Conservation (phyloP, 2,797 vertebrate genomes). For the Lepus oiostolus region DNA sequence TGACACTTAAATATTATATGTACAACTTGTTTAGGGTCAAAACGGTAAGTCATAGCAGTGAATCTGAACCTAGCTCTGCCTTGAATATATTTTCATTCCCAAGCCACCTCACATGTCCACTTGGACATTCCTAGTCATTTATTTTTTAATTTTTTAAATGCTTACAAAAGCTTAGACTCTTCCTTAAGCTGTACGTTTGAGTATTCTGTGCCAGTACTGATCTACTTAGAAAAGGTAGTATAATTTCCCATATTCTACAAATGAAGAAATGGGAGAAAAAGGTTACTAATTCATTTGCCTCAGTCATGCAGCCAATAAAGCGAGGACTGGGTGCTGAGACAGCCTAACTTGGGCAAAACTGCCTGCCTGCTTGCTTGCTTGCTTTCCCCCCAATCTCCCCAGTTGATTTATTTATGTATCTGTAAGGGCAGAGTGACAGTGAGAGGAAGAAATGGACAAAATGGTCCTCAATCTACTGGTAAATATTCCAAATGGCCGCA, state of each 20-base stretch:
- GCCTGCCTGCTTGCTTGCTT: background rate
- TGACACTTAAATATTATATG: background rate
- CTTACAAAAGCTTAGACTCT: background rate
- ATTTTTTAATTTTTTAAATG: background rate
- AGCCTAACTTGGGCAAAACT: background rate
- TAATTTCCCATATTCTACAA: background rate
- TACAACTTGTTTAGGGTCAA: background rate
- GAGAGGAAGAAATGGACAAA: too few relatives aligned
- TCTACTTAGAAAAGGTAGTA: background rate
- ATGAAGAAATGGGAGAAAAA: background rate
- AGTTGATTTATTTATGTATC: too few relatives aligned
- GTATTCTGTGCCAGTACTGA: background rate
- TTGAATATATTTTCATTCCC: slow-evolving; percentile 16
- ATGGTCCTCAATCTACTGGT: too few relatives aligned
- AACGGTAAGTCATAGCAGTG: background rate
- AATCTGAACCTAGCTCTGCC: background rate
- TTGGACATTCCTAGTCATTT: background rate
- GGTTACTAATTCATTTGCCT: background rate
- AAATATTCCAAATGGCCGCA: too few relatives aligned
- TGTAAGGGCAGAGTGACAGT: too few relatives aligned
- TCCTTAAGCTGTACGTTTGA: background rate
- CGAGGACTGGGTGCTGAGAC: background rate
- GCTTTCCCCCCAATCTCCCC: too few relatives aligned
- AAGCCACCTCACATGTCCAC: background rate
- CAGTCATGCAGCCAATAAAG: background rate